Evolutionary conservation across 2,888 invertebrate genomes (phyloP), one percentile per base, ranked within the genome.

Genomic region (Cataglyphis rosenhaueri): DNA sequence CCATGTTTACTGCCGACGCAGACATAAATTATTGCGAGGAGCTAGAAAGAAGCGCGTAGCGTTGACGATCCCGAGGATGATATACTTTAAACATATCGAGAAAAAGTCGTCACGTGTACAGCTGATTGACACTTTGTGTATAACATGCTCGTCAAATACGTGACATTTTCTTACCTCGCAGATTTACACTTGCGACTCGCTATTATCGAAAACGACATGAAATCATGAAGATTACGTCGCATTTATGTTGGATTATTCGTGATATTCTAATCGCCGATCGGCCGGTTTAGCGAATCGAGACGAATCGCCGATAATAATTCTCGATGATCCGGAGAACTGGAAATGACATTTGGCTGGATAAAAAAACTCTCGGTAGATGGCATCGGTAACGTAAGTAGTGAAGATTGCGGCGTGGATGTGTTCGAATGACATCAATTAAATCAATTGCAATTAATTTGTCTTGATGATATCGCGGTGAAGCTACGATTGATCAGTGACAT

Each of bases 1-100:
- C 92, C 92, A 93, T 93, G 74, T 88, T 91, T 89, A 61, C 65
- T 32, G 74, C 32, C 65, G 61, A 64, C 10, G 48, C 1, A 6
- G 52, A 32, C 3, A n/a, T 4, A 44, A 55, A 12, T 78, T 21
- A n/a, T 32, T 21, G 15, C 4, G 9, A 29, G 12, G 35, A 59
- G 44, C 44, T 70, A 78, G 15, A 21, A 57, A 15, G 35, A 78
- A 4, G 21, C 18, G 21, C 35, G 18, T 57, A 59, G 15, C 35
- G 78, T 70, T 57, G 59, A 70, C 18, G 57, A 44, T 78, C 12
- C 12, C 70, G 57, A 21, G 32, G 18, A 18, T 15, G 32, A 35
- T 25, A 21, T 44, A 18, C 44, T 38, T 25, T 38, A 18, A 18
- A 44, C 71, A 70, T 70, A 78, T 44, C 78, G 44, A 15, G 57